Conservation (phyloP, 2,888 invertebrate species). For the Trissolcus brochymenae region DNA sequence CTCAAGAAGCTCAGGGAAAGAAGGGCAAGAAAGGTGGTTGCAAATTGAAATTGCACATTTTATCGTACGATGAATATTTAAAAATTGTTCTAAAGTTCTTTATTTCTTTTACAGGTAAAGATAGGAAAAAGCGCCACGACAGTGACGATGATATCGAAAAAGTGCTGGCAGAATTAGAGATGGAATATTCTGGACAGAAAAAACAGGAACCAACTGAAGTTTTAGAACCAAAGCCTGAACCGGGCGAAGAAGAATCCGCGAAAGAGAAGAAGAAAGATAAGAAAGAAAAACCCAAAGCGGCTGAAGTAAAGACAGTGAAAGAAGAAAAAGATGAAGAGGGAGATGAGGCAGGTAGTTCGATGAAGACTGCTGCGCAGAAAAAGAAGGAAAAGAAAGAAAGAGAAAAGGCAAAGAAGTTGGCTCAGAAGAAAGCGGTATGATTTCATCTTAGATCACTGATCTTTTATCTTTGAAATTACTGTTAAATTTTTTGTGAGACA, state of each 20-base stretch:
- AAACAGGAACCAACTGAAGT: constrained; percentile 67
- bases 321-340: constrained; percentile 76
- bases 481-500: background rate
- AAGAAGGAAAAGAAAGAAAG: constrained; percentile 93
- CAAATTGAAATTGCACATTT: background rate
- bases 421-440: constrained; percentile 79
- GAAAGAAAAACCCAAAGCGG: constrained; percentile 74
- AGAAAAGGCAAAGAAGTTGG: constrained; percentile 85
- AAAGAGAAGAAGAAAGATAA: constrained; percentile 62
- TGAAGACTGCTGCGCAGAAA: constrained; percentile 91
- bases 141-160: constrained; percentile 86
- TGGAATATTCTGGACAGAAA: constrained; percentile 86
- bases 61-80: background rate
- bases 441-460: constrained; percentile 31
- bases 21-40: constrained; percentile 82
- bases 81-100: background rate
- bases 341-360: constrained; percentile 76
- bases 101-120: constrained; percentile 36
- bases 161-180: constrained; percentile 87
- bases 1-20: constrained; percentile 76
- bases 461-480: background rate
- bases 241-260: constrained; percentile 56
- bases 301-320: constrained; percentile 70
- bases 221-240: constrained; percentile 45
- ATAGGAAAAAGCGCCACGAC: constrained; percentile 84